These are phyloP conservation scores for Eremobia ochroleuca DNA, from an alignment of 2,888 invertebrate genomes.

Conservation along the genomic window DNA sequence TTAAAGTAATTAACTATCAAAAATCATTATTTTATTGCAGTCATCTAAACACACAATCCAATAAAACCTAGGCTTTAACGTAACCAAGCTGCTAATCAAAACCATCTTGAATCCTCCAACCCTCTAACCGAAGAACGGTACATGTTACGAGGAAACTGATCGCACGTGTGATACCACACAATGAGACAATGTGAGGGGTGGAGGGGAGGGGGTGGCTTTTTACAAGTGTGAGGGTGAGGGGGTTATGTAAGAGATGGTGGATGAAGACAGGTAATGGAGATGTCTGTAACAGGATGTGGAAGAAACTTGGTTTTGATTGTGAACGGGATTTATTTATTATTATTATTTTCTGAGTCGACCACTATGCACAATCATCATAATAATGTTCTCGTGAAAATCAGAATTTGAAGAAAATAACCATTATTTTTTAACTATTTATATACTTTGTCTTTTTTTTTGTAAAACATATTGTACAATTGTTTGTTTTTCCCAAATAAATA, in stretches of 20 bases:
- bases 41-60: not conserved
- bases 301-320: not conserved
- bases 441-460: too few species aligned
- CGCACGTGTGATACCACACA: slow-evolving; percentile 42
- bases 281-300: not conserved
- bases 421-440: too few species aligned
- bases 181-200: slow-evolving; percentile 14
- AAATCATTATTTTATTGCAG: not conserved
- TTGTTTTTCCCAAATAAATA: too few species aligned
- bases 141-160: slow-evolving; percentile 29
- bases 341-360: not conserved
- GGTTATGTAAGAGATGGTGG: not conserved
- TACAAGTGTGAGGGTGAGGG: not conserved
- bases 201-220: not conserved
- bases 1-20: not conserved
- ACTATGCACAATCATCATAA: not conserved
- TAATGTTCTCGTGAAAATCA: not conserved
- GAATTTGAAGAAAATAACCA: not conserved
- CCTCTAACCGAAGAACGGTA: not conserved
- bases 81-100: slow-evolving; percentile 19
- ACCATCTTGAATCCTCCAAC: slow-evolving; percentile 5
- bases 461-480: too few species aligned
- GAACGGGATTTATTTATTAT: not conserved
- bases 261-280: slow-evolving; percentile 10
- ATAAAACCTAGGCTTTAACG: not conserved